Conservation (phyloP, 2,888 invertebrate genomes). For the Mycogona germanica region DNA sequence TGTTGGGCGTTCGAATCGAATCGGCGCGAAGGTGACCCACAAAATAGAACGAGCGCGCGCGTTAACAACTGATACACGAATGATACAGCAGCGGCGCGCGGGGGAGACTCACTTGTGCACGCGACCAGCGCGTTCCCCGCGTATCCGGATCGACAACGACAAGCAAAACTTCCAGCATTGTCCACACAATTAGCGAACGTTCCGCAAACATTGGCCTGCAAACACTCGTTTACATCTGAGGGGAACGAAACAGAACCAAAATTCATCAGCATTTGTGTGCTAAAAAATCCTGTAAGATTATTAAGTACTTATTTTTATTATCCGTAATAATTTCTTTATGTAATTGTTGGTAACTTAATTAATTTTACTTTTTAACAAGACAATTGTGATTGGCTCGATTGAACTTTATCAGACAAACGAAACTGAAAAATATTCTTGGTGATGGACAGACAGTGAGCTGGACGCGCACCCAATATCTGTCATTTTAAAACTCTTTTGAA, state of each 20-base stretch:
- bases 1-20: too few species aligned
- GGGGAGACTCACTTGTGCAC: slow-evolving; percentile 10
- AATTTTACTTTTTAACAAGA: too few species aligned
- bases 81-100: neutral
- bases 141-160: slow-evolving; percentile 70
- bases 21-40: too few species aligned
- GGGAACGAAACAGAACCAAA: slow-evolving; percentile 17
- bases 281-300: too few species aligned
- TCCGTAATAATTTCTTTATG: too few species aligned
- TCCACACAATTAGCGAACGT: slow-evolving; percentile 67
- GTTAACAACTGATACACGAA: too few species aligned
- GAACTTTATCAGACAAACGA: neutral
- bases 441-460: neutral
- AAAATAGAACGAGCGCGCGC: too few species aligned
- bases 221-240: slow-evolving; percentile 79
- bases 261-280: too few species aligned
- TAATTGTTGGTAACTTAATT: too few species aligned
- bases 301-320: too few species aligned
- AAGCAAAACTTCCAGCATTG: slow-evolving; percentile 63
- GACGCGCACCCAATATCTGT: neutral
- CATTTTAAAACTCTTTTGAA: neutral
- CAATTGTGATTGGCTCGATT: too few species aligned
- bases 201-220: slow-evolving; percentile 66
- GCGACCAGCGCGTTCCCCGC: slow-evolving; percentile 55
- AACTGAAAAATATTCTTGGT: neutral